Conservation (phyloP, 2,888 invertebrate species). For the Microchrysa polita region DNA sequence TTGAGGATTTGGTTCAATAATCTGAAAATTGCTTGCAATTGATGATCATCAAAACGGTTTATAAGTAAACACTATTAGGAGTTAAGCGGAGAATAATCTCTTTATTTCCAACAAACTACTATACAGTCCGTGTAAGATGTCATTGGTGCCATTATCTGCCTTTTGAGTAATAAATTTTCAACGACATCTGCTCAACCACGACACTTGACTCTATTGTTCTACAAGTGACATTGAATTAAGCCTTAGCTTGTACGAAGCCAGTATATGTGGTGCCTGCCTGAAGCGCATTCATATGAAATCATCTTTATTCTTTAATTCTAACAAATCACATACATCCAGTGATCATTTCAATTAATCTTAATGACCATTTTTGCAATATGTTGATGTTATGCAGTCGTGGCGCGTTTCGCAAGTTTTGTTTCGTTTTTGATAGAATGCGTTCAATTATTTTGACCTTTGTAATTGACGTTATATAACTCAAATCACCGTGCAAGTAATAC, state of each 20-base stretch:
- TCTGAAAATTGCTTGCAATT: conserved; percentile 29
- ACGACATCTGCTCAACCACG: neutral
- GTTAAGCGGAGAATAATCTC: conserved; percentile 2
- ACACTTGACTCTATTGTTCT: neutral
- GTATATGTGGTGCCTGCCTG: neutral
- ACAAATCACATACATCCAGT: conserved; percentile 39
- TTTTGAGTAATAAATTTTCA: neutral
- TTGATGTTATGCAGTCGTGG: conserved; percentile 2
- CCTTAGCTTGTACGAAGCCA: neutral
- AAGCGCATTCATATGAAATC: neutral
- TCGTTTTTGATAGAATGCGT: conserved; percentile 15
- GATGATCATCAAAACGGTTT: neutral
- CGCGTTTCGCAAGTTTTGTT: neutral
- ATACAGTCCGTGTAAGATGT: neutral
- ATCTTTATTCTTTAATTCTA: conserved; percentile 10
- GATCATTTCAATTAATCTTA: conserved; percentile 40
- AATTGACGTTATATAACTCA: neutral
- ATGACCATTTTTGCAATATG: conserved; percentile 30
- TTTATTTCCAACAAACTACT: conserved; percentile 24
- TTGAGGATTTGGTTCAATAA: conserved; percentile 27
- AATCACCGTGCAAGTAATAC: too few relatives aligned
- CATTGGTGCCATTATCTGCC: conserved; percentile 11
- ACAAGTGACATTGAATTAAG: conserved; percentile 23
- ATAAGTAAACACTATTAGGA: conserved; percentile 18
- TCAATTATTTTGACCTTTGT: conserved; percentile 41